These are phyloP conservation scores for Drosophila kurseongensis DNA, from an alignment of 1,140 invertebrate species.

Conservation along the genomic window DNA sequence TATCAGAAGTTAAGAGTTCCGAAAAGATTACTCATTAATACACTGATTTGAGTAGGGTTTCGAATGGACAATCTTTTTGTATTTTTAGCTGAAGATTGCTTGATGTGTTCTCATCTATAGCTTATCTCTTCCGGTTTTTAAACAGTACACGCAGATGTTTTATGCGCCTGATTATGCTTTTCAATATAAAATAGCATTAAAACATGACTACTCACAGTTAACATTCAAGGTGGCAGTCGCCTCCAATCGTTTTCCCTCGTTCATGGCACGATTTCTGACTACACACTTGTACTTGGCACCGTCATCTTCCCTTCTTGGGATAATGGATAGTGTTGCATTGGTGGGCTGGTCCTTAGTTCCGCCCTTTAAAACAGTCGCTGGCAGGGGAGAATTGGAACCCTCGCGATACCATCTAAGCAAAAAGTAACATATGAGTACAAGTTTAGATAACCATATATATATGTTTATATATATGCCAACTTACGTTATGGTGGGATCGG, in stretches of 20 bases:
- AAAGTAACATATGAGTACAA: not conserved
- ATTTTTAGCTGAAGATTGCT: too few relatives aligned
- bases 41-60: too few relatives aligned
- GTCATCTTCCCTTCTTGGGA: slow-evolving; percentile 93
- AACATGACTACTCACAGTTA: slow-evolving; percentile 91
- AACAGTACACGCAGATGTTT: not conserved
- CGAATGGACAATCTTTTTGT: too few relatives aligned
- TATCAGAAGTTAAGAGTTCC: too few relatives aligned
- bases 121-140: too few relatives aligned
- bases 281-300: slow-evolving; percentile 92
- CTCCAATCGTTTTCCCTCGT: slow-evolving; percentile 91
- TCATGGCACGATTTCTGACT: slow-evolving; percentile 95
- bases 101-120: too few relatives aligned
- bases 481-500: slow-evolving; percentile 93
- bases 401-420: slow-evolving; percentile 88
- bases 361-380: slow-evolving; percentile 88
- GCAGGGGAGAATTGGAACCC: slow-evolving; percentile 88
- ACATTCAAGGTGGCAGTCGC: slow-evolving; percentile 92
- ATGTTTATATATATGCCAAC: slow-evolving; percentile 43
- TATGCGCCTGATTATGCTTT: slow-evolving; percentile 1
- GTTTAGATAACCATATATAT: not conserved
- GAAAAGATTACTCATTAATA: too few relatives aligned
- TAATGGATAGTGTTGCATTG: slow-evolving; percentile 89
- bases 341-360: slow-evolving; percentile 89
- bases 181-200: not conserved